Percentiles rank a stretch among this genome's conserved stretches.
These are phyloP conservation scores for Macropodus opercularis DNA, from an alignment of 2,797 vertebrate genomes.

Conservation along the genomic window DNA sequence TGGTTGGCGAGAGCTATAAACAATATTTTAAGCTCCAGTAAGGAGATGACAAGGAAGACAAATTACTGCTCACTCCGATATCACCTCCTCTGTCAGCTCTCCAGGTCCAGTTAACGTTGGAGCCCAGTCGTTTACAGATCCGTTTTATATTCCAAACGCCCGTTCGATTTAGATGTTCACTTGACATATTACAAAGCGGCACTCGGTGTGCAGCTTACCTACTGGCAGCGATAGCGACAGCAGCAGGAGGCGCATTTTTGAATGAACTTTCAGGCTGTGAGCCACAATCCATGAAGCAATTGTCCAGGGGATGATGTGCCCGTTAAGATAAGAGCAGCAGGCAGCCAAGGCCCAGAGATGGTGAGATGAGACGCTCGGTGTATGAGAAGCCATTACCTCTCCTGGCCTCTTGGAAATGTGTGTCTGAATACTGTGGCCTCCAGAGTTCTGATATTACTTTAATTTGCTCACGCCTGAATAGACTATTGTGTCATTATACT, in stretches of 20 bases:
- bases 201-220: constrained; percentile 14
- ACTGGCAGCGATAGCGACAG: constrained; percentile 22
- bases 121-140: constrained; percentile 2
- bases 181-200: constrained; percentile 23
- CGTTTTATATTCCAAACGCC: constrained; percentile 6
- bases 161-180: constrained; percentile 35
- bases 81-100: constrained; percentile 24
- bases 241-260: constrained; percentile 36
- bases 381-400: constrained; percentile 51
- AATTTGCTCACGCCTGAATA: constrained; percentile 45
- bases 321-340: constrained; percentile 58
- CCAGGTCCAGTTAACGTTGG: constrained; percentile 11
- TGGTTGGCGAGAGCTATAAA: constrained; percentile 58
- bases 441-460: constrained; percentile 37
- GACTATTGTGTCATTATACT: constrained; percentile 26
- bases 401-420: constrained; percentile 36
- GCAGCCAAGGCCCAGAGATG: constrained; percentile 27
- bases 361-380: constrained; percentile 36
- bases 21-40: constrained; percentile 58
- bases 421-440: constrained; percentile 23
- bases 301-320: constrained; percentile 50
- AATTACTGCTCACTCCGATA: constrained; percentile 25
- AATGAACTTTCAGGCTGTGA: constrained; percentile 32
- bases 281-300: constrained; percentile 34
- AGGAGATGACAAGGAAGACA: constrained; percentile 47